Base-by-base conservation (phyloP, 2,113 vertebrate species). In the Cisticola juncidis region DNA sequence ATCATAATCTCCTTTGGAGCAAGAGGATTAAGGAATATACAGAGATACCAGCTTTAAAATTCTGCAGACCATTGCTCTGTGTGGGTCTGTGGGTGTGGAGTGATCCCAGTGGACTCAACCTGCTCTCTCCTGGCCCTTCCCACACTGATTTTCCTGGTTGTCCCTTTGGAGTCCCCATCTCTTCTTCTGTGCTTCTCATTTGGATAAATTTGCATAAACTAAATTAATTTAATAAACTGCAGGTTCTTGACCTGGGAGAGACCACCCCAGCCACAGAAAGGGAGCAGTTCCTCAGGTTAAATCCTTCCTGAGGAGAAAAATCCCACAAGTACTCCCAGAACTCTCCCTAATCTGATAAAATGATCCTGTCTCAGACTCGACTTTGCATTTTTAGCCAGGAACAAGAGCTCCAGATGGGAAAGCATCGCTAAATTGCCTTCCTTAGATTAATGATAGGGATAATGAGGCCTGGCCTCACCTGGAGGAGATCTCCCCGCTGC, bases 381-480 rank as follows among this genome's bases (percentile, higher is more conserved):
- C 53, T 85, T 85, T 72, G 24, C 47, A 26, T 72, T 74, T 74
- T 89, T 4, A 77, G 45, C 61, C 1, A 2, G 20, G 31, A 45
- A 74, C 22, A 62, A 50, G 51, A 33, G 24, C 66, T 94, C 85
- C 95, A 92, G 79, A 85, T 90, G 79, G 94, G 79, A 88, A 96
- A 73, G 54, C 64, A 58, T 79, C 1, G 3, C n/a, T 45, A 69
- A 88, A 92, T 69, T 93, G 54, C 31, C 74, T 73, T 69, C 2
- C 50, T 88, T 58, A 45, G 53, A 65, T 65, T 88, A 92, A 93
- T 73, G 62, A 50, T 0, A 8, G 38, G 26, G 69, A 42, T 90
- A 87, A 95, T 38, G 83, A 95, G 90, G 60, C 58, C 45, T 89
- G 25, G 20, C 40, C 68, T 91, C 58, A 94, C 81, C 93, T 92